Evolutionary conservation across 2,888 invertebrate species (phyloP), one percentile per base, ranked within the genome.

Genomic region (Byasa hedistus): DNA sequence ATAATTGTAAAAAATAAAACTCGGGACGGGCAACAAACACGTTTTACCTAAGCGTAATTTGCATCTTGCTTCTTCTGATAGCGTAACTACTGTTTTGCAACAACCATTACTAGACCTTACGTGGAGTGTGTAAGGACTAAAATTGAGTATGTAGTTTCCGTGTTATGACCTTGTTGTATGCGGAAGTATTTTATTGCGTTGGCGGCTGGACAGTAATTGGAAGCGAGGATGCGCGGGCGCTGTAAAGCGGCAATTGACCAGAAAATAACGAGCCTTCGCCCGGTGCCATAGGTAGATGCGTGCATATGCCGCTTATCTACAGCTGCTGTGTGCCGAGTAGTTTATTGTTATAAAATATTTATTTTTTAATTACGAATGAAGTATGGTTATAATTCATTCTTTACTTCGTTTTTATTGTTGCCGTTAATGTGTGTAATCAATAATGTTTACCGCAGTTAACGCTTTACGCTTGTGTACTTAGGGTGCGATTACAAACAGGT

Each of bases 1-100:
- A 88, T 91, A 90, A 90, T 88, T 90, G 86, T 89, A 89, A 88
- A 90, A 91, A 91, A 90, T 86, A 89, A 90, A 89, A 89, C 84
- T 79, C 84, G 79, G 82, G 84, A 83, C 83, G 81, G 86, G 86
- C 88, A 87, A 86, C 86, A 86, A 86, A 91, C 89, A 90, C 87
- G 88, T 90, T 89, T 87, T 89, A 86, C 89, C 87, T 90, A 89
- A 89, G 89, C 84, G 81, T 89, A 89, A 91, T 91, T 91, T 91
- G 87, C 91, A 89, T 91, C 74, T 81, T 75, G 55, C 69, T 66
- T 70, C 66, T 71, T 66, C 60, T 64, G 24, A 51, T 57, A 69
- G 63, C 70, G 55, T 73, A 77, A 69, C 71, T 63, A 57, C 23
- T 23, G 8, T 17, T 21, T 10, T 3, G 0, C 7, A 21, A 4